A percentile compares a stretch with the other conserved stretches of the same genome.
Evolutionary conservation across 2,797 vertebrate species (phyloP).

Genomic region (Arremon aurantiirostris): DNA sequence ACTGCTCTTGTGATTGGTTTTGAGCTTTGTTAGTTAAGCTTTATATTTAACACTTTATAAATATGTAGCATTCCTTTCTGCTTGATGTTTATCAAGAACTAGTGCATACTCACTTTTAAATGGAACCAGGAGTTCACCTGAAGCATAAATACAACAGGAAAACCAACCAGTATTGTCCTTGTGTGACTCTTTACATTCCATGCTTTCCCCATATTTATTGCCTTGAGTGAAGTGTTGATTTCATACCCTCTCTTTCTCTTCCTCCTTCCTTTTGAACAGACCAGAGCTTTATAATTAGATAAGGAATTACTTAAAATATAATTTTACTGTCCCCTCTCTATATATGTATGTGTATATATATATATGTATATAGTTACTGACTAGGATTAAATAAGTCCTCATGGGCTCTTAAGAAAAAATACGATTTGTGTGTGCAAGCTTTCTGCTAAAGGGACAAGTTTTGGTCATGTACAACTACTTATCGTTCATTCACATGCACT

Average conservation of each 20-base stretch:
- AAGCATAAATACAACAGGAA: not conserved
- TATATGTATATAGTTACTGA: not conserved
- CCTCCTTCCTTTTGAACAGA: not conserved
- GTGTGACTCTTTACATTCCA: not conserved
- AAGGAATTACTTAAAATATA: not conserved
- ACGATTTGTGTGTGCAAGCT: not conserved
- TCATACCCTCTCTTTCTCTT: not conserved
- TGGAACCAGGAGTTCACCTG: not conserved
- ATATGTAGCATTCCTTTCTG: not conserved
- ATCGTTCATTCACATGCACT: not conserved
- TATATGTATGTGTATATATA: accelerated
- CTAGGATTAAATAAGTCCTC: not conserved
- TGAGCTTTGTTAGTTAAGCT: not conserved
- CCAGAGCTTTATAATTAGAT: not conserved
- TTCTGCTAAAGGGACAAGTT: not conserved
- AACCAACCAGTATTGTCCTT: not conserved
- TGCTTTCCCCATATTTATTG: not conserved
- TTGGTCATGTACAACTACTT: not conserved
- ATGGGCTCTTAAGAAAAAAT: not conserved
- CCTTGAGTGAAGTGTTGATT: not conserved
- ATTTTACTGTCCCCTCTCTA: not conserved
- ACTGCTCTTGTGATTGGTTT: not conserved
- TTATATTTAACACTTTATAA: not conserved
- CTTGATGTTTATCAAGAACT: not conserved
- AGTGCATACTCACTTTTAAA: not conserved